Evolutionary conservation across 2,888 invertebrate species (phyloP).

Genomic region (Trichopoda pennipes): DNA sequence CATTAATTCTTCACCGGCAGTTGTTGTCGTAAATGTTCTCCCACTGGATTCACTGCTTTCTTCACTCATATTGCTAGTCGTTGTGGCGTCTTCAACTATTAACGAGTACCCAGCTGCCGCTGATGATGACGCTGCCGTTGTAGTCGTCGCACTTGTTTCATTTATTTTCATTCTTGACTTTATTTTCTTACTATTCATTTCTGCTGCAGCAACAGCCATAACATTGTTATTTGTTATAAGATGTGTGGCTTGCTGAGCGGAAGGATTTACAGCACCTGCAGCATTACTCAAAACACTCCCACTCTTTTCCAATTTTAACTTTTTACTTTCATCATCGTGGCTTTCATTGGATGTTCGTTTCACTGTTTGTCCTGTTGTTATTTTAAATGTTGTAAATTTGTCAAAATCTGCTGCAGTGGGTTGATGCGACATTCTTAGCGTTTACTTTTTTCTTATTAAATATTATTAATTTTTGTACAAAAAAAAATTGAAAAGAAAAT

Average conservation of each 20-base stretch:
- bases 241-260: slow-evolving; percentile 32
- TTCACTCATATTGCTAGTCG: slow-evolving; percentile 52
- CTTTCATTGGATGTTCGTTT: slow-evolving; percentile 66
- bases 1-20: slow-evolving; percentile 55
- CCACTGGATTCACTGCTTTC: slow-evolving; percentile 53
- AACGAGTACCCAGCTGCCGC: slow-evolving; percentile 51
- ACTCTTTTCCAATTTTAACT: slow-evolving; percentile 66
- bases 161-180: slow-evolving; percentile 56
- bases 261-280: slow-evolving; percentile 40
- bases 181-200: slow-evolving; percentile 52
- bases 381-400: slow-evolving; percentile 61
- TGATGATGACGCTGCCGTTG: slow-evolving; percentile 39
- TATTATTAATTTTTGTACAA: slow-evolving; percentile 55
- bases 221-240: slow-evolving; percentile 44
- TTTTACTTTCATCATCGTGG: slow-evolving; percentile 68
- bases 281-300: slow-evolving; percentile 59
- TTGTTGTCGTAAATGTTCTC: slow-evolving; percentile 45
- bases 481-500: slow-evolving; percentile 60
- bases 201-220: slow-evolving; percentile 32
- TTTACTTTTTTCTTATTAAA: slow-evolving; percentile 18
- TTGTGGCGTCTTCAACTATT: slow-evolving; percentile 55
- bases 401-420: slow-evolving; percentile 61
- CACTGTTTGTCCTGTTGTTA: slow-evolving; percentile 63
- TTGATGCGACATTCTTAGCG: slow-evolving; percentile 61
- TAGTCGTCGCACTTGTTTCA: slow-evolving; percentile 45